Percentiles rank a stretch among this genome's conserved stretches.
phyloP scores from a whole-genome alignment of 2,888 invertebrate genomes.

The Melieria picta region DNA sequence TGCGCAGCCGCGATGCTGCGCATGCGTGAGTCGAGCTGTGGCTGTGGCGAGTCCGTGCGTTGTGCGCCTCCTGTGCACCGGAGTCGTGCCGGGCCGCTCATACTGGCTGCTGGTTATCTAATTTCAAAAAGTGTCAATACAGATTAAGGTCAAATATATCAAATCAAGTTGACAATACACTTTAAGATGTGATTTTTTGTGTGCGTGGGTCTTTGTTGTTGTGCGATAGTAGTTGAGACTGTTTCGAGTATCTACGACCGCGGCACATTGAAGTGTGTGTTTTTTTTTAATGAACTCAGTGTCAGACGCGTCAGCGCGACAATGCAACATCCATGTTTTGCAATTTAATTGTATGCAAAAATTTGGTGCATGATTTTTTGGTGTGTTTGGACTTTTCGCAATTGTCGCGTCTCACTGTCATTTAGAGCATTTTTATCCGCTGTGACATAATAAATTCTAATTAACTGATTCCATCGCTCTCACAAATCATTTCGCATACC shows the following conservation, averaged over 20 bases:
- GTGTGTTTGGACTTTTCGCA: not conserved
- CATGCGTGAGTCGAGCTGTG: slow-evolving; percentile 41
- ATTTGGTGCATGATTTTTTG: too few species aligned
- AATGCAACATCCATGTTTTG: not conserved
- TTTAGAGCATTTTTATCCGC: not conserved
- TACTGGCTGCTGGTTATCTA: not conserved
- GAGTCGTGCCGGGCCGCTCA: not conserved
- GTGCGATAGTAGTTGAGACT: not conserved
- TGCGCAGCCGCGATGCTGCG: slow-evolving; percentile 22
- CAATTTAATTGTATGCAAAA: too few species aligned
- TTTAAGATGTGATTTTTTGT: not conserved
- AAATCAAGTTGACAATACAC: slow-evolving; percentile 13
- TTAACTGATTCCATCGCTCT: slow-evolving; percentile 26
- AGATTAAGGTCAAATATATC: slow-evolving; percentile 60
- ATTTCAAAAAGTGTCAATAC: slow-evolving; percentile 52
- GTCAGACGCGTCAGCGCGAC: not conserved
- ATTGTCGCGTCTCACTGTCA: not conserved
- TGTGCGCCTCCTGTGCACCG: not conserved
- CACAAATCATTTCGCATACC: slow-evolving; percentile 26
- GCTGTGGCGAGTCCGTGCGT: slow-evolving; percentile 1
- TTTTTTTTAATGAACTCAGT: not conserved
- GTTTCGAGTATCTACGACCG: not conserved
- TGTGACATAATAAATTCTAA: slow-evolving; percentile 34
- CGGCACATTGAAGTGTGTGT: not conserved
- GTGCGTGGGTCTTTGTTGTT: not conserved